A percentile compares a stretch with the other conserved stretches of the same genome.
phyloP scores from a whole-genome alignment of 92 coral and sea anemone species.

The Epizoanthus ramosus region DNA sequence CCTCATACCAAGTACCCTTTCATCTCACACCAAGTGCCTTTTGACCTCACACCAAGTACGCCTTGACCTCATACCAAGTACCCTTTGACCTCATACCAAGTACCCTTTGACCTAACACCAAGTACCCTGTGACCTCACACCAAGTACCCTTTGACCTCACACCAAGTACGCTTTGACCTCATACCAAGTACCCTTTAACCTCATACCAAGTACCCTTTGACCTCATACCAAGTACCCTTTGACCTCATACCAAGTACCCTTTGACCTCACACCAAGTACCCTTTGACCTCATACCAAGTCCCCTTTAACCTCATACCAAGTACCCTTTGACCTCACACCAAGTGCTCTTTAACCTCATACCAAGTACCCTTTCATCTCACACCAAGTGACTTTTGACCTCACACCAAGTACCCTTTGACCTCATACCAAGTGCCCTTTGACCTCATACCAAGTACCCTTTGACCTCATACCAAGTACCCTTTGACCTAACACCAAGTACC shows the following conservation, averaged over 20 bases:
- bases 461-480: too few relatives aligned
- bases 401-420: not conserved
- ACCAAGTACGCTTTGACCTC: slow-evolving; percentile 5
- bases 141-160: slow-evolving; percentile 13
- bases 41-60: not conserved
- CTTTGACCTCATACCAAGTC: not conserved
- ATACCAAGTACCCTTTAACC: slow-evolving; percentile 24
- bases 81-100: not conserved
- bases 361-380: slow-evolving; percentile 1
- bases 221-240: slow-evolving; percentile 39
- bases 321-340: not conserved
- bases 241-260: slow-evolving; percentile 17
- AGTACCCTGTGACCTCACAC: not conserved
- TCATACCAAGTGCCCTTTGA: not conserved
- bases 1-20: not conserved
- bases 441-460: too few relatives aligned
- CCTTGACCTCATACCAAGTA: not conserved
- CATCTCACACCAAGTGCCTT: not conserved
- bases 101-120: not conserved
- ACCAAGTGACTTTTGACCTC: not conserved
- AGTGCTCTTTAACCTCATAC: not conserved
- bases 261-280: not conserved
- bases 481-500: not conserved
- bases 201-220: not conserved
- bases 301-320: slow-evolving; percentile 6